Evolutionary conservation across 53 echinoderm and acorn worm species (phyloP).

Genomic region (Luidia sarsii): DNA sequence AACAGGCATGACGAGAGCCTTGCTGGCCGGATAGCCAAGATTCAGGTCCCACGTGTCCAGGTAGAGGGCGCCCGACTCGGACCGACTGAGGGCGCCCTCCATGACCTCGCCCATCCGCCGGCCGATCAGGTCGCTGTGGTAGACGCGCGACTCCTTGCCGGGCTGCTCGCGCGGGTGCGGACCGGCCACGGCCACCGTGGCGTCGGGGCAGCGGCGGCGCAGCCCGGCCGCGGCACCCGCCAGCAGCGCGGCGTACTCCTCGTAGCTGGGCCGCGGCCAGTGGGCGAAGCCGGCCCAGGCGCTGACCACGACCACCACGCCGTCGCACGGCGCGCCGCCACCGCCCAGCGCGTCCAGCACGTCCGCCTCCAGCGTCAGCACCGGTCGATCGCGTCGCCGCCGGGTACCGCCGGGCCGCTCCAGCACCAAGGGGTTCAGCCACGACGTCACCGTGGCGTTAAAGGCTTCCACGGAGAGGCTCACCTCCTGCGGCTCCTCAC

Average conservation of each 20-base stretch:
- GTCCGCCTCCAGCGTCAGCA: conserved; percentile 28
- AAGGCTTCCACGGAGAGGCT: background rate
- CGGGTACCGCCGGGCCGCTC: background rate
- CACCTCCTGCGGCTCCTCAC: too few relatives aligned
- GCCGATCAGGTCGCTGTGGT: conserved; percentile 22
- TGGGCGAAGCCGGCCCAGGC: conserved; percentile 59
- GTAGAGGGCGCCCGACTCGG: conserved; percentile 36
- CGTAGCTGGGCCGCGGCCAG: conserved; percentile 60
- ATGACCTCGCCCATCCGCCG: conserved; percentile 31
- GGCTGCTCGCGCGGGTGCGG: conserved; percentile 53
- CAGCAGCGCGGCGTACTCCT: conserved; percentile 39
- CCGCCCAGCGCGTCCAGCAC: conserved; percentile 38
- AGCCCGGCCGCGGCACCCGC: conserved; percentile 48
- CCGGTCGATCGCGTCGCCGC: background rate
- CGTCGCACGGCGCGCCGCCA: background rate
- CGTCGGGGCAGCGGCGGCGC: conserved; percentile 43
- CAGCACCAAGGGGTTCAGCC: conserved; percentile 13
- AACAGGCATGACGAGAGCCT: conserved; percentile 35
- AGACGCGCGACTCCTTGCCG: conserved; percentile 29
- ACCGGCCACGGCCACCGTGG: conserved; percentile 51
- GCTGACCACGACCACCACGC: conserved; percentile 45
- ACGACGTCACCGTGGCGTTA: conserved; percentile 14
- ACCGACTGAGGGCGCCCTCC: conserved; percentile 32
- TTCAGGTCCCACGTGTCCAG: conserved; percentile 67
- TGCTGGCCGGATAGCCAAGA: conserved; percentile 33